phyloP scores from a whole-genome alignment of 35 echinoderm and acorn worm species.

The Lytechinus variegatus region DNA sequence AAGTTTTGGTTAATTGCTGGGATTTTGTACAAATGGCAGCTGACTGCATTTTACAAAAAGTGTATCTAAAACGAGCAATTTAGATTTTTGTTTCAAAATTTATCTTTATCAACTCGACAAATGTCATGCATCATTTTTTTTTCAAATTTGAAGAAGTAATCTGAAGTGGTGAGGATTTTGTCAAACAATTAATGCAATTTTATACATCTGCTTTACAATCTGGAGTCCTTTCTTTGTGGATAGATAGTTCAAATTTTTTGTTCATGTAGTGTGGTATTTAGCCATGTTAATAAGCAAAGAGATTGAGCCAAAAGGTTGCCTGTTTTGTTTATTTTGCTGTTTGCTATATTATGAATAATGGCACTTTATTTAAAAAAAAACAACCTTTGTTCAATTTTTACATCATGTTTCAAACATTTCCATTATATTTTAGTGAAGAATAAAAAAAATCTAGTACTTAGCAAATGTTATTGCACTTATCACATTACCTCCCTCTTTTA shows the following conservation, averaged over 20 bases:
- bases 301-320: not conserved
- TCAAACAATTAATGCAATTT: slow-evolving; percentile 14
- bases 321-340: not conserved
- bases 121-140: not conserved
- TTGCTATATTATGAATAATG: not conserved
- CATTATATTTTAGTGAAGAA: not conserved
- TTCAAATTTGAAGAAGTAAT: not conserved
- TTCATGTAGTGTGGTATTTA: not conserved
- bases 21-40: slow-evolving; percentile 47
- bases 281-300: not conserved
- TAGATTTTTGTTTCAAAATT: not conserved
- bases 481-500: slow-evolving; percentile 10
- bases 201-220: not conserved
- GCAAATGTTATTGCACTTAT: not conserved
- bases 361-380: slow-evolving; percentile 2
- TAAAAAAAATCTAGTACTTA: not conserved
- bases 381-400: not conserved
- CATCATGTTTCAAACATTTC: slow-evolving; percentile 9
- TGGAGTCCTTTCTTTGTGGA: not conserved
- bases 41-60: slow-evolving; percentile 42
- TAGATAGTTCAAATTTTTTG: not conserved
- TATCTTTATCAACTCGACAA: not conserved
- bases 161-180: not conserved
- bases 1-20: not conserved
- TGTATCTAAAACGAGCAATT: slow-evolving; percentile 13